A percentile compares a stretch with the other conserved stretches of the same genome.
phyloP scores from a whole-genome alignment of 1,140 invertebrate genomes.

The Camponotus pennsylvanicus region DNA sequence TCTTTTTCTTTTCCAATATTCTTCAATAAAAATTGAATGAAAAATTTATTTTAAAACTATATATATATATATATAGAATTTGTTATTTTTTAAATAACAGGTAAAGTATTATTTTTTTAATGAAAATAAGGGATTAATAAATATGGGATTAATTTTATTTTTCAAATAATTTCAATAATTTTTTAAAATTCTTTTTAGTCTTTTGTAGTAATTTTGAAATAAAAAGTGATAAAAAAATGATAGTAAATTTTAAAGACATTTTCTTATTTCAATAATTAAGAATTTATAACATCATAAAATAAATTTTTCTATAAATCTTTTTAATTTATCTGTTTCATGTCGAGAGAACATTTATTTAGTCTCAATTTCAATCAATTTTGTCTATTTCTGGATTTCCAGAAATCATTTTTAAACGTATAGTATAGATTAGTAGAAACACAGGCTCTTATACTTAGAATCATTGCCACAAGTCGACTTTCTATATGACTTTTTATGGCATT shows the following conservation, averaged over 20 bases:
- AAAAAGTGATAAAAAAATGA: background rate
- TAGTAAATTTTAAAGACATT: background rate
- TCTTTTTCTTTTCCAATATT: background rate
- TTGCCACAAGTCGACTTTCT: slow-evolving; percentile 56
- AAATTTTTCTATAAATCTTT: slow-evolving; percentile 13
- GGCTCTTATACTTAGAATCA: slow-evolving; percentile 23
- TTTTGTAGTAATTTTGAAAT: background rate
- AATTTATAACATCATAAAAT: background rate
- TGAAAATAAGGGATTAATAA: background rate
- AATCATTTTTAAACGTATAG: slow-evolving; percentile 36
- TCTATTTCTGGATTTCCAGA: slow-evolving; percentile 31
- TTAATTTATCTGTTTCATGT: background rate
- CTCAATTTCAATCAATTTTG: slow-evolving; percentile 44
- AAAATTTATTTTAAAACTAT: background rate
- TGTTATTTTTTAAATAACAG: background rate
- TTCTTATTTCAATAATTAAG: background rate
- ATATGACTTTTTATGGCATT: slow-evolving; percentile 63
- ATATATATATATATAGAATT: background rate
- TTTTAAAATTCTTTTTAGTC: background rate
- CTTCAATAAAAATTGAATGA: background rate
- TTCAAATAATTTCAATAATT: background rate
- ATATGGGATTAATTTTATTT: background rate
- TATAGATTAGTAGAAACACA: slow-evolving; percentile 22
- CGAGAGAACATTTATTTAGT: slow-evolving; percentile 33
- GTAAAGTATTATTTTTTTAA: background rate